Percentiles rank a stretch among this genome's conserved stretches.
These are phyloP conservation scores for Macrotus californicus DNA, from an alignment of 2,113 vertebrate species.

Conservation along the genomic window DNA sequence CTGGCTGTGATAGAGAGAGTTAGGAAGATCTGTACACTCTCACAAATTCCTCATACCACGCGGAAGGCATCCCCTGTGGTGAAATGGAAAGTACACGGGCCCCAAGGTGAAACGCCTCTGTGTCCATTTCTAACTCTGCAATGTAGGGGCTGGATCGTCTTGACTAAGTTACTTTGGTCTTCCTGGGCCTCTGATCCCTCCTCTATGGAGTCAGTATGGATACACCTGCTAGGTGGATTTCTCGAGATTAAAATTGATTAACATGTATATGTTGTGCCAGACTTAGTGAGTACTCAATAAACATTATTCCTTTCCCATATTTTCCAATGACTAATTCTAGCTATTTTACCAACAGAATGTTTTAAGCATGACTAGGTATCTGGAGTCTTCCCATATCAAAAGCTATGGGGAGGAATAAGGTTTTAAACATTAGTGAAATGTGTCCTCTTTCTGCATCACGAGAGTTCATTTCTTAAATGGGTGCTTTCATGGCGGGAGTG, in stretches of 20 bases:
- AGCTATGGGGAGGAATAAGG: background rate
- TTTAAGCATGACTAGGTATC: background rate
- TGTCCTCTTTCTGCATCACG: background rate
- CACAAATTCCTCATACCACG: background rate
- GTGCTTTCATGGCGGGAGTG: background rate
- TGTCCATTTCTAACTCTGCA: background rate
- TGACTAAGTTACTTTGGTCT: background rate
- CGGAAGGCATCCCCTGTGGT: background rate
- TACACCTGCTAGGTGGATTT: background rate
- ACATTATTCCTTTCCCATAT: background rate
- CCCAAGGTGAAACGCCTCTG: background rate
- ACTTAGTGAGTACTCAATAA: background rate
- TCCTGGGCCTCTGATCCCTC: background rate
- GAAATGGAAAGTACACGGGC: background rate
- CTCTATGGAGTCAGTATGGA: background rate
- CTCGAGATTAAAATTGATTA: background rate
- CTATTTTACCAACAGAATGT: background rate
- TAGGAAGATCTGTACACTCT: background rate
- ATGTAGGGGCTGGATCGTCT: background rate
- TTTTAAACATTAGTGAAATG: background rate
- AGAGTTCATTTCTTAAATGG: background rate
- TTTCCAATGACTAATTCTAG: background rate
- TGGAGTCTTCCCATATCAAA: background rate
- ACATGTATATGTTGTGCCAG: background rate
- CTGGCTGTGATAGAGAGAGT: background rate